These are phyloP conservation scores for Grus americana DNA, from an alignment of 2,113 vertebrate genomes.

Conservation along the genomic window DNA sequence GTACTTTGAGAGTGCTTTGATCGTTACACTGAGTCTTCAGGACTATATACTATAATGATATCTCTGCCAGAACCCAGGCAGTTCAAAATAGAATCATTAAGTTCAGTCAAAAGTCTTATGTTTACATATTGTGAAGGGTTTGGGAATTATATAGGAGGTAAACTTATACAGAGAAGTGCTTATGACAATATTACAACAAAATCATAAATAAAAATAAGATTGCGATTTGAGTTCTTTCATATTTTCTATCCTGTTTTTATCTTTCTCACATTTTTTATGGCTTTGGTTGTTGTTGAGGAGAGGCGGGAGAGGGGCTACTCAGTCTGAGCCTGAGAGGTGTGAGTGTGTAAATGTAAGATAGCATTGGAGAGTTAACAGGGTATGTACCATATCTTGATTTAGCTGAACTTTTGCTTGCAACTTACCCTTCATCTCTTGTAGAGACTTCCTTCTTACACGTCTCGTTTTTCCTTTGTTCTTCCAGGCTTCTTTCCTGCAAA, in stretches of 20 bases:
- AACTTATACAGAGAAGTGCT: background rate
- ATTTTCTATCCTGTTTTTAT: background rate
- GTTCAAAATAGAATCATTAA: constrained; percentile 32
- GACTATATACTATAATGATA: constrained; percentile 10
- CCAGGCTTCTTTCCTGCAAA: background rate
- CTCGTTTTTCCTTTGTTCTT: background rate
- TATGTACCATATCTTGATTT: background rate
- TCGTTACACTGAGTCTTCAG: background rate
- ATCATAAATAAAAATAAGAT: background rate
- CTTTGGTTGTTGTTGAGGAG: background rate
- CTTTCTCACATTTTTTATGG: background rate
- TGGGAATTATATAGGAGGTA: background rate
- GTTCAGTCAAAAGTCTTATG: constrained; percentile 2
- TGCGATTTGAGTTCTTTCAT: background rate
- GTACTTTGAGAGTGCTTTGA: constrained; percentile 40
- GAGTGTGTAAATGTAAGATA: background rate
- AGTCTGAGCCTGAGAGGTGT: background rate
- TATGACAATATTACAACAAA: background rate
- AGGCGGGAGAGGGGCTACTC: background rate
- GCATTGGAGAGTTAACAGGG: background rate
- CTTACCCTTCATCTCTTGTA: background rate
- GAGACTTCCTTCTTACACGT: background rate
- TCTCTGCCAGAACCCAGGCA: background rate
- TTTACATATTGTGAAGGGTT: background rate
- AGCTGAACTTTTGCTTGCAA: background rate